A percentile compares a stretch with the other conserved stretches of the same genome.
These are phyloP conservation scores for Patiria miniata DNA, from an alignment of 35 echinoderm and acorn worm genomes.

Conservation along the genomic window DNA sequence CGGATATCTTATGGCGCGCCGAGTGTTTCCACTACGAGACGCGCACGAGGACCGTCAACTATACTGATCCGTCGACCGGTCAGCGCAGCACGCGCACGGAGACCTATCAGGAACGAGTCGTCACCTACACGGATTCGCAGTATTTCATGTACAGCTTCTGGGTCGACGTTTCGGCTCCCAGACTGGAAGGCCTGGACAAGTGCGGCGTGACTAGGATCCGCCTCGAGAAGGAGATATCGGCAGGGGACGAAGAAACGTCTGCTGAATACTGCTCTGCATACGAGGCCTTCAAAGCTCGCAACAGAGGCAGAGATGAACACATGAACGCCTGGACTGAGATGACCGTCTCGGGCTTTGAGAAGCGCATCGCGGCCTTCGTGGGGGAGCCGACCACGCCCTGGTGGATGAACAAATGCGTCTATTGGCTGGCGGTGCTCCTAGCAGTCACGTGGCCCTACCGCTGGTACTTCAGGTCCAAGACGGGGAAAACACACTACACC, in stretches of 20 bases:
- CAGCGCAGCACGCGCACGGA: background rate
- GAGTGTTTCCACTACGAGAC: background rate
- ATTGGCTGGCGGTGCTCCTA: background rate
- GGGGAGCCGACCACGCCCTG: background rate
- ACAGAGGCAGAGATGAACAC: background rate
- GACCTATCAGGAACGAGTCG: background rate
- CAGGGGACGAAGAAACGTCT: background rate
- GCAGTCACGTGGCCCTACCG: constrained; percentile 13
- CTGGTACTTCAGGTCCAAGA: constrained; percentile 8
- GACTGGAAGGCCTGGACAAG: background rate
- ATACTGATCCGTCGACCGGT: background rate
- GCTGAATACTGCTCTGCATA: background rate
- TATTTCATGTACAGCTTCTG: background rate
- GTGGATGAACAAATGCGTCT: background rate
- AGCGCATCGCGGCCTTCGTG: constrained; percentile 14
- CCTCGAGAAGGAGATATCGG: background rate
- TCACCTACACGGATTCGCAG: background rate
- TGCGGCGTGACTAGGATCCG: background rate
- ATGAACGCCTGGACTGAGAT: background rate
- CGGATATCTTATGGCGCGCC: background rate
- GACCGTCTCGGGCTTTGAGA: background rate
- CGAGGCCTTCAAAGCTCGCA: background rate
- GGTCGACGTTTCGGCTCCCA: background rate
- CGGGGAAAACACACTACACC: background rate
- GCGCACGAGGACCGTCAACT: background rate